These are phyloP conservation scores for Procambarus clarkii DNA, from an alignment of 1,140 invertebrate genomes.

Conservation along the genomic window DNA sequence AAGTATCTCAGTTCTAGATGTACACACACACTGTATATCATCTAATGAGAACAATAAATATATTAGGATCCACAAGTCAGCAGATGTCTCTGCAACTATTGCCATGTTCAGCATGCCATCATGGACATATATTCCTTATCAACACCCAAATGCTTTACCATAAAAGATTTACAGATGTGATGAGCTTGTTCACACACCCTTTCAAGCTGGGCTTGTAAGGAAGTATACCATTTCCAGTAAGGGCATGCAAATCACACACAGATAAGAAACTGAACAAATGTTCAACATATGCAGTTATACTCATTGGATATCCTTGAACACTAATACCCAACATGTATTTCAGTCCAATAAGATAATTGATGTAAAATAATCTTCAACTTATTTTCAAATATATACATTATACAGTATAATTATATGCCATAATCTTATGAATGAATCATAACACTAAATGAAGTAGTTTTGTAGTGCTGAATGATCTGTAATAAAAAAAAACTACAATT, in stretches of 20 bases:
- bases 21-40: slow-evolving; percentile 1
- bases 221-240: background rate
- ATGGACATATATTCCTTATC: background rate
- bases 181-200: background rate
- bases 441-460: too few relatives aligned
- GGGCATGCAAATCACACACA: background rate
- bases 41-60: background rate
- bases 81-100: background rate
- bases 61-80: background rate
- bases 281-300: too few relatives aligned
- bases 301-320: too few relatives aligned
- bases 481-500: too few relatives aligned
- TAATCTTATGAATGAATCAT: too few relatives aligned
- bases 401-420: background rate
- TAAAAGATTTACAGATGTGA: background rate
- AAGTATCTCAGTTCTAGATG: slow-evolving; percentile 3
- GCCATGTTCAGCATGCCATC: background rate
- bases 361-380: too few relatives aligned
- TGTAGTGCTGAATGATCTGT: too few relatives aligned
- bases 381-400: too few relatives aligned
- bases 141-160: background rate
- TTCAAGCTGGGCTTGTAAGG: background rate
- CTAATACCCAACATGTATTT: too few relatives aligned
- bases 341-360: too few relatives aligned
- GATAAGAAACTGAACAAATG: background rate